Evolutionary conservation across 30 jellyfish, hydroid and myxozoan genomes (phyloP), one percentile per base, ranked within the genome.

Genomic region (Mastigias papua): DNA sequence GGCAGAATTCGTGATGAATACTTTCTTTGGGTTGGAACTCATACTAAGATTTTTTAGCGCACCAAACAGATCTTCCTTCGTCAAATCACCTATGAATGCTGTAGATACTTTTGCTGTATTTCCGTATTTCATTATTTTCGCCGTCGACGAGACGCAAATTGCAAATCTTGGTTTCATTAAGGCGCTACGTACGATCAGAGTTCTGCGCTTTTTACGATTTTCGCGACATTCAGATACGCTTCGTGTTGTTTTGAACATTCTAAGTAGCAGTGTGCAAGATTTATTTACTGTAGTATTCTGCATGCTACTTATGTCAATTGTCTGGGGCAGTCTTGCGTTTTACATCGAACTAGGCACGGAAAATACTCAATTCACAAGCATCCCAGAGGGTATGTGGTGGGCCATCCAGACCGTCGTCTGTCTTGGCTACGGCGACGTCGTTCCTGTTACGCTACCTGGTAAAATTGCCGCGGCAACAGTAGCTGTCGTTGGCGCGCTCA

Each of bases 341-440:
- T 91, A 74, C 81, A 58, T 83, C 58, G 98, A 91, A 78, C 78
- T 34, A 46, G 93, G 91, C 27, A 71, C 73, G 49, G 75, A 34
- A 37, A 54, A 35, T 22, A 66, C 95, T 30, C 86, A 70, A 74
- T 91, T 91, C 58, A 32, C 26, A 20, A 91, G 98, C 78, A 91
- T 91, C 31, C 96, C 90, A 11, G 89, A 91, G 68, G 92, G 90
- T 0, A 80, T 91, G 96, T 91, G 98, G 98, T 91, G 98, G 98
- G 95, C 95, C 0, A 78, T 91, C 6, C 98, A 91, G 48, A 86
- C 98, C 0, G 76, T 84, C 29, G 96, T 91, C 69, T 76, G 91
- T 32, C 89, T 91, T n/a, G 98, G 98, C 17, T 91, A 91, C 83
- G 98, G 98, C 22, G 98, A 91, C 69, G 80, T 91, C 22, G 89